phyloP scores from a whole-genome alignment of 2,113 vertebrate species.

The Coreoperca whiteheadi region DNA sequence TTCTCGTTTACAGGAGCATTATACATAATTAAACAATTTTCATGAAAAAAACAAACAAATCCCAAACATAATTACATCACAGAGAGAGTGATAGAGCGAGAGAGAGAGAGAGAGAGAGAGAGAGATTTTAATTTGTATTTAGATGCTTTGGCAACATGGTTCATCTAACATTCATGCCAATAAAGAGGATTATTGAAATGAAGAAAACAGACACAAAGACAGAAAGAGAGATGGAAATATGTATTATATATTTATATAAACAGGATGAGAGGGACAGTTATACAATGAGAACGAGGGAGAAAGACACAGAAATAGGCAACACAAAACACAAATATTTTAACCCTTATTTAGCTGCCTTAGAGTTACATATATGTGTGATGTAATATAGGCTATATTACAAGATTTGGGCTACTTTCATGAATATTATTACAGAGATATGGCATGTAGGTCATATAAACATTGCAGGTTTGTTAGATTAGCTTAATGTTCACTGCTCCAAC shows the following conservation, averaged over 20 bases:
- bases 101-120: slow-evolving; percentile 9
- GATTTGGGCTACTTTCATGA: not conserved
- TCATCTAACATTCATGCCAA: slow-evolving; percentile 28
- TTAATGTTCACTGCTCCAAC: not conserved
- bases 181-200: slow-evolving; percentile 44
- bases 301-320: not conserved
- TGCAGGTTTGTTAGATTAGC: not conserved
- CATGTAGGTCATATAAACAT: not conserved
- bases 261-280: not conserved
- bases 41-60: slow-evolving; percentile 20
- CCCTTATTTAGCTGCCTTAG: not conserved
- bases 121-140: slow-evolving; percentile 32
- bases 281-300: not conserved
- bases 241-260: not conserved
- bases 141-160: slow-evolving; percentile 25
- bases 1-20: slow-evolving; percentile 10
- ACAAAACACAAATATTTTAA: not conserved
- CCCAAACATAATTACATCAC: slow-evolving; percentile 47
- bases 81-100: slow-evolving; percentile 7
- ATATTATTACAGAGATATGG: too few species aligned
- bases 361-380: not conserved
- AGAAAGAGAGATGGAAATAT: not conserved
- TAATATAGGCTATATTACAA: not conserved
- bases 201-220: slow-evolving; percentile 18
- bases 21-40: slow-evolving; percentile 48